Conservation (phyloP, 2,797 vertebrate genomes). For the Loris lydekkerianus region DNA sequence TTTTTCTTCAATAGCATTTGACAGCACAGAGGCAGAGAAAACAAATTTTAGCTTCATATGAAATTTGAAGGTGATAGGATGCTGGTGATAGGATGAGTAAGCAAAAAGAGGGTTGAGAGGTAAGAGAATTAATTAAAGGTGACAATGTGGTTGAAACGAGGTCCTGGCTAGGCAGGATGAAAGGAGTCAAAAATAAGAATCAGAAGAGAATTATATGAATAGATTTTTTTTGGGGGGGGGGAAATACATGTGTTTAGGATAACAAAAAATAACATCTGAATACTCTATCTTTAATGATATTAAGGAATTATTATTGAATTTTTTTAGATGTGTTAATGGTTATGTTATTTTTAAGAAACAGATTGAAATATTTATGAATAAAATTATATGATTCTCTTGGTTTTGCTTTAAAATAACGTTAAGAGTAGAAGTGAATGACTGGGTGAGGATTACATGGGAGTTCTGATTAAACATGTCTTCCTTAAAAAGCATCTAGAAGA, state of each 20-base stretch:
- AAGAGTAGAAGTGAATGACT: neutral
- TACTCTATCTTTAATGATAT: constrained; percentile 17
- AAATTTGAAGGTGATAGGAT: too few relatives aligned
- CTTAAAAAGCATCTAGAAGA: constrained; percentile 33
- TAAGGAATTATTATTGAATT: constrained; percentile 18
- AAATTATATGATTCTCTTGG: constrained; percentile 46
- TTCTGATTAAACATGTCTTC: neutral
- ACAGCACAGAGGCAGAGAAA: constrained; percentile 3
- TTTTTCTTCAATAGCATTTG: constrained; percentile 43
- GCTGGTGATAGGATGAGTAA: constrained; percentile 26
- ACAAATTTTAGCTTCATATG: constrained; percentile 43
- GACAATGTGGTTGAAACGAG: neutral
- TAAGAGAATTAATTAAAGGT: constrained; percentile 47
- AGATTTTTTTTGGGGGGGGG: neutral
- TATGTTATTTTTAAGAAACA: neutral
- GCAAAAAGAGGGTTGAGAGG: neutral
- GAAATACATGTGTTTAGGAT: constrained; percentile 13
- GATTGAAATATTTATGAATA: constrained; percentile 20
- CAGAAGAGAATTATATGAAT: constrained; percentile 22
- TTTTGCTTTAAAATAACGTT: constrained; percentile 46
- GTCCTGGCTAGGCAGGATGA: neutral
- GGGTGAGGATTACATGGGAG: neutral
- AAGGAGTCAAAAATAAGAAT: constrained; percentile 40
- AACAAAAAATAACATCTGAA: neutral
- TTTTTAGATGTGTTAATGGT: constrained; percentile 33